Evolutionary conservation across 2,888 invertebrate genomes (phyloP), one percentile per base, ranked within the genome.

Genomic region (Allacma fusca): DNA sequence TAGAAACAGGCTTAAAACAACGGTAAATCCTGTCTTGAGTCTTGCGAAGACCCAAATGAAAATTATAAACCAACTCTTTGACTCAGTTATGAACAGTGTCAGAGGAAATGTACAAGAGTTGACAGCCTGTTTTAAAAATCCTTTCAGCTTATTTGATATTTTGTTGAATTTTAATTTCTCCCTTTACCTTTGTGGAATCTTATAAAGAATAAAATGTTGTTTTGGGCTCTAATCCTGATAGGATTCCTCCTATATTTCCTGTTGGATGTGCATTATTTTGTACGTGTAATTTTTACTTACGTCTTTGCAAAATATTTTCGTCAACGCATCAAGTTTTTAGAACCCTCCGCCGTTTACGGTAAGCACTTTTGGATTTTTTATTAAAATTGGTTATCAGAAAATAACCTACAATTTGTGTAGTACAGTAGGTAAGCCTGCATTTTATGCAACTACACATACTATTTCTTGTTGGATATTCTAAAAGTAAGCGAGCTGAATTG

Each of bases 181-280:
- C 4, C 2, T 9, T 50, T 50, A n/a, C 4, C 16, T 50, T 50
- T 50, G 40, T 40, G 7, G 13, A 9, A 5, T 40, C 40, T 40
- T 40, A 13, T 40, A 40, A 13, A n/a, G n/a, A n/a, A n/a, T 28
- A 72, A 59, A 34, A 72, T 72, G 72, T 13, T 77, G 7, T 24
- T 72, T 13, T 72, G 72, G 72, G n/a, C 62, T 16, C 23, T 72
- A 0, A 43, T 73, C n/a, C 29, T 69, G 0, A 16, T 77, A 1
- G 50, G 64, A n/a, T 72, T 84, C 7, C 85, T 93, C 44, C 87
- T 92, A 43, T 94, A 93, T 85, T 87, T 92, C 23, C 88, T 92
- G 76, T 92, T 92, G 88, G 94, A 94, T 86, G 92, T 94, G 0
- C 92, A 93, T 85, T 94, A 94, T 84, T 94, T 94, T 84, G 85